Conservation (phyloP, 1,140 invertebrate species). For the Macrosteles quadrilineatus region DNA sequence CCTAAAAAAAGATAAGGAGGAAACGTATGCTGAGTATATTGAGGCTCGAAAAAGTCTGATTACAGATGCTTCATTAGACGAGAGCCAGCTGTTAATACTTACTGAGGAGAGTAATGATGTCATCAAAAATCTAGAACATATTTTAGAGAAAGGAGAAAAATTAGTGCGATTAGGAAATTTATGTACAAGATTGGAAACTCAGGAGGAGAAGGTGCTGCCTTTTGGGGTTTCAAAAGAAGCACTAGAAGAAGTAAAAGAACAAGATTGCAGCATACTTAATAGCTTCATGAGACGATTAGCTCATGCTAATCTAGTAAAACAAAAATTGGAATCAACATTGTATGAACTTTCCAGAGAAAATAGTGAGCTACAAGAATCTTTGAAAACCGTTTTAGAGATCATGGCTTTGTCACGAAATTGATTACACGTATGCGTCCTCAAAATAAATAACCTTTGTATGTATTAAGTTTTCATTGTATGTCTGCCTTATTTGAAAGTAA, state of each 20-base stretch:
- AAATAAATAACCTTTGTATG: too few relatives aligned
- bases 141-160: conserved; percentile 11
- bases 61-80: not conserved
- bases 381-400: not conserved
- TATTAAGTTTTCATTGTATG: too few relatives aligned
- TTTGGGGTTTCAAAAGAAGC: not conserved
- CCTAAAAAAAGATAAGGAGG: conserved; percentile 14
- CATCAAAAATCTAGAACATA: not conserved
- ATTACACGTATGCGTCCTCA: too few relatives aligned
- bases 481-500: too few relatives aligned
- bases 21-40: not conserved
- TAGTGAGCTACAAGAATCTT: not conserved
- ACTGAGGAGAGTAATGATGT: not conserved
- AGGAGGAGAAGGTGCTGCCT: not conserved
- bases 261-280: not conserved
- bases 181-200: conserved; percentile 5
- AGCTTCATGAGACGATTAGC: not conserved
- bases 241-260: not conserved
- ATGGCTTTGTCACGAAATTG: not conserved
- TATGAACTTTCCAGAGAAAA: not conserved
- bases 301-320: not conserved
- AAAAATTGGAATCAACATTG: not conserved
- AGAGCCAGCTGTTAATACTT: not conserved
- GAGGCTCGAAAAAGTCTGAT: not conserved
- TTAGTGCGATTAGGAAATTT: not conserved